phyloP scores from a whole-genome alignment of 1,140 invertebrate species.

The Drosophila sp. region DNA sequence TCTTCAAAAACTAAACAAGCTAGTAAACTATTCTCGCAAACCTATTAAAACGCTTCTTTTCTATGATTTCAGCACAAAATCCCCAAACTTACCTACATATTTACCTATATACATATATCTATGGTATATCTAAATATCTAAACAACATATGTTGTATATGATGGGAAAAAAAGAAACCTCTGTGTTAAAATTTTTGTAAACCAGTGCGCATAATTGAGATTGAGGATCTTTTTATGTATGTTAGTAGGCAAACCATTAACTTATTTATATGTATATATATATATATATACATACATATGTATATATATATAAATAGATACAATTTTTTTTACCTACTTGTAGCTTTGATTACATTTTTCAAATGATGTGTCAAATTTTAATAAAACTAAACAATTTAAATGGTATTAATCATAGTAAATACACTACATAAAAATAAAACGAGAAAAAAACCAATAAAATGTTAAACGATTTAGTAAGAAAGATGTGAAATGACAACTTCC shows the following conservation, averaged over 20 bases:
- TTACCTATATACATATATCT: slow-evolving; percentile 6
- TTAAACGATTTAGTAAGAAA: slow-evolving; percentile 21
- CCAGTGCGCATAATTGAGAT: slow-evolving; percentile 69
- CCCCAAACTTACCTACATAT: slow-evolving; percentile 22
- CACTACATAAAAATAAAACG: slow-evolving; percentile 33
- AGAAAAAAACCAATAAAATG: slow-evolving; percentile 28
- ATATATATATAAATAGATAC: slow-evolving; percentile 62
- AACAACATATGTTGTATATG: not conserved
- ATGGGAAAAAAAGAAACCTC: slow-evolving; percentile 18
- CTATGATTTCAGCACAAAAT: slow-evolving; percentile 40
- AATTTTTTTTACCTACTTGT: slow-evolving; percentile 77
- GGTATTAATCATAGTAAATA: slow-evolving; percentile 64
- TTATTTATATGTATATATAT: slow-evolving; percentile 50
- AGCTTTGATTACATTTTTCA: slow-evolving; percentile 81
- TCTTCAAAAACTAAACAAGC: slow-evolving; percentile 46
- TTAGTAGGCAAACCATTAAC: slow-evolving; percentile 60
- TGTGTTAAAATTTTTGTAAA: slow-evolving; percentile 62
- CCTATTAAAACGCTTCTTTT: slow-evolving; percentile 1
- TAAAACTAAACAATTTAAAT: slow-evolving; percentile 37
- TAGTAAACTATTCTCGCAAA: slow-evolving; percentile 14
- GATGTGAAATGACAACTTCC: slow-evolving; percentile 55
- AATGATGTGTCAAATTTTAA: slow-evolving; percentile 78
- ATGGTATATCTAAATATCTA: slow-evolving; percentile 7
- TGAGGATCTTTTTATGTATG: slow-evolving; percentile 23
- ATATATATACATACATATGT: slow-evolving; percentile 50